Evolutionary conservation across 1,140 invertebrate species (phyloP).

Genomic region (Cryptotermes secundus): DNA sequence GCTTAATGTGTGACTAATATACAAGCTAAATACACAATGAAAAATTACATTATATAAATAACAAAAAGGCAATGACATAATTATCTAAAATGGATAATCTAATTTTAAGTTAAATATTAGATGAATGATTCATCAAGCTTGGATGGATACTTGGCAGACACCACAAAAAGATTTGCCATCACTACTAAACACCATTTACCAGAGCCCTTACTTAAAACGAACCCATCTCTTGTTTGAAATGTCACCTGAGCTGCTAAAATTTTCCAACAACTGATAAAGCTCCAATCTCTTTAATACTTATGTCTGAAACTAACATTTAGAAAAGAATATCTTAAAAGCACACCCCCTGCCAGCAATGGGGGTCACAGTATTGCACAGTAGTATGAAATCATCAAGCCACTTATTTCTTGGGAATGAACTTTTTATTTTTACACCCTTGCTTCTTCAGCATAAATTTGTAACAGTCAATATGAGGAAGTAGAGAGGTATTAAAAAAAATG

Average conservation of each 20-base stretch:
- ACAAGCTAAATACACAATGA: slow-evolving; percentile 13
- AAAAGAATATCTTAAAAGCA: no score
- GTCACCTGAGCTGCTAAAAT: neutral
- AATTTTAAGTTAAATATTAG: neutral
- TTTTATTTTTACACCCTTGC: slow-evolving; percentile 7
- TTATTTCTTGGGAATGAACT: slow-evolving; percentile 25
- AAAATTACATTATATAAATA: slow-evolving; percentile 17
- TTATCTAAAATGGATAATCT: neutral
- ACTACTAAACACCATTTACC: neutral
- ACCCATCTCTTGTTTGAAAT: neutral
- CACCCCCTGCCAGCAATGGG: no score
- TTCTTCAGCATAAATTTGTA: slow-evolving; percentile 25
- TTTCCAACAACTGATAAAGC: neutral
- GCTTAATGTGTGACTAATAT: neutral
- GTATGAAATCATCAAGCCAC: neutral
- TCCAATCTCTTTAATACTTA: neutral
- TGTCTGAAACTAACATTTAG: neutral
- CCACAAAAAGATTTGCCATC: neutral
- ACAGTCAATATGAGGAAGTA: slow-evolving; percentile 22
- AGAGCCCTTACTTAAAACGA: neutral
- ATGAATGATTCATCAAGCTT: neutral
- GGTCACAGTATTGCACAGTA: neutral
- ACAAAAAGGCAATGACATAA: slow-evolving; percentile 7
- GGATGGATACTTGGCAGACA: neutral
- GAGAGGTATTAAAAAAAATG: neutral